Base-by-base conservation (phyloP, 1,140 invertebrate species). In the Gryon sp. region DNA sequence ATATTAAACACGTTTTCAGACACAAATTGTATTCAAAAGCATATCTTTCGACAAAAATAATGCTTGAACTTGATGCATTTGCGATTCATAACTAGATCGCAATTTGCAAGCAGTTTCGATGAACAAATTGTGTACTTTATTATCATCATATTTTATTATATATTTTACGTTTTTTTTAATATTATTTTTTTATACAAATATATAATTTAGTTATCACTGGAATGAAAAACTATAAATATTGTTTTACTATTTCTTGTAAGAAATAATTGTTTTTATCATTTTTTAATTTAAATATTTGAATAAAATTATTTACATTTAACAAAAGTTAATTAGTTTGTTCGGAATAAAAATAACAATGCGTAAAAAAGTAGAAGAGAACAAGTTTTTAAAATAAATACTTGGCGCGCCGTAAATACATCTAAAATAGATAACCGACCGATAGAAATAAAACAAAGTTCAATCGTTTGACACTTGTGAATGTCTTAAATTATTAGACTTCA, bases 11-110 rank as follows among this genome's bases (percentile, higher is more conserved):
- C 55, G 34, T 3, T 19, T 57, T 20, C 0, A 12, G 19, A 53
- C 53, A 46, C 30, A 52, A 70, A 52, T 70, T 19, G 66, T 38
- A 70, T 60, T 48, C 53, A 52, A 53, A 70, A 52, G 53, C 53
- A 30, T 70, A 60, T 70, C 66, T 52, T 70, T 60, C 26, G 20
- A 32, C 14, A 26, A 52, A 69, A 69, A 69, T 60, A 52, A 45
- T 53, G 46, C 65, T 34, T 6, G 26, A 34, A 59, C 52, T 59
- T 69, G 53, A 59, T 26, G 34, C 26, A 59, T 69, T 59, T 59
- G 52, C 22, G 53, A 55, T 68, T 57, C 63, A 68, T 68, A 53
- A 53, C 15, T 38, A 14, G 8, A 12, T 12, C 2, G 24, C 26
- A 32, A 52, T 65, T 52, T 52, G n/a, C 36, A 52, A 63, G 22